Base-by-base conservation (phyloP, 1,140 invertebrate genomes). In the Artemia franciscana region DNA sequence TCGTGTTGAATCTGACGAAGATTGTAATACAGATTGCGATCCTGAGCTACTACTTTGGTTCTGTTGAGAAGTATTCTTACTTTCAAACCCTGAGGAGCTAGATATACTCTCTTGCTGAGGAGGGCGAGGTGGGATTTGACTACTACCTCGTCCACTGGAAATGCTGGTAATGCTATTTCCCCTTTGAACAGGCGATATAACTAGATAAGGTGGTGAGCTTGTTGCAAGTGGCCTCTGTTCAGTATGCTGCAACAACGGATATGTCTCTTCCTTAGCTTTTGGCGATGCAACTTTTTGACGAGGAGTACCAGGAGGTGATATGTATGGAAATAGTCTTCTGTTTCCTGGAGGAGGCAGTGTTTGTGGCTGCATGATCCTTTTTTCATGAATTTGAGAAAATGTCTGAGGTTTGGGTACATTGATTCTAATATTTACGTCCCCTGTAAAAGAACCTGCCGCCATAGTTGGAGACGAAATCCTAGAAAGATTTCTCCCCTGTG, bases 71-170 rank as follows among this genome's bases (percentile, higher is more conserved):
- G 86, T 91, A 73, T 91, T 92, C 70, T 90, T 87, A 67, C 87
- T 91, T 18, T 88, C 88, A 68, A 91, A 90, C 0, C 89, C 89
- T 70, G 85, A 87, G 4, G 84, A 84, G 69, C 85, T 87, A 23
- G 85, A 86, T n/a, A 84, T 77, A 67, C 84, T 87, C 72, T 92
- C 87, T 0, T 66, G 30, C 62, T 64, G 65, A 9, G 63, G 65
- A 27, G 66, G 63, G 76, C 74, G 67, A 78, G 75, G 30, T 77
- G 78, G 61, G 60, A 59, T 60, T 25, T 57, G 7, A 23, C 26
- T 30, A 23, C 63, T 62, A 28, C 60, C 68, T 74, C 70, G 1
- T 76, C 76, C 23, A 69, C 73, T 64, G 30, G 66, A 60, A 3
- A 59, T 25, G 24, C 63, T 66, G n/a, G 60, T 59, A 2, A 58